Evolutionary conservation across 2,888 invertebrate genomes (phyloP), one percentile per base, ranked within the genome.

Genomic region (Callyntrura sp.): DNA sequence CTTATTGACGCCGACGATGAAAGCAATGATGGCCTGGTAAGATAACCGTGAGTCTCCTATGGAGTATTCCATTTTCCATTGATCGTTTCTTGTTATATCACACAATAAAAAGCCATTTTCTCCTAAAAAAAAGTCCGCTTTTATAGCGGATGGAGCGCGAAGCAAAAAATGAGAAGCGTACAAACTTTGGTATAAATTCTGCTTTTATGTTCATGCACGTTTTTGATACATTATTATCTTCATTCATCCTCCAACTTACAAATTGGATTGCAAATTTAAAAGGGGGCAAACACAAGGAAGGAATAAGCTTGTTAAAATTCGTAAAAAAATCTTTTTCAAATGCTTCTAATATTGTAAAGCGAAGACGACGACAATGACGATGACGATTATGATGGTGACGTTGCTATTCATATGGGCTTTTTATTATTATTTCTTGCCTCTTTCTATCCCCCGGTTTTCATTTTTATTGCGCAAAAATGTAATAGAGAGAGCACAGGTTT

Each of bases 401-500:
- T 23, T 62, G 65, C 23, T 62, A 82, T 62, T 82, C 62, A 82
- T 43, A 45, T 43, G 23, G 45, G 14, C 25, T 78, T 85, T 57
- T 62, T 60, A 76, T 85, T 86, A 76, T 76, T 76, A 76, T 48
- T 76, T 76, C 51, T 76, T 51, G 23, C 51, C 17, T 20, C 28
- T 25, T 45, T 25, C 62, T 25, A 23, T 62, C 57, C 12, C 17
- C 12, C 25, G 11, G 17, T 9, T 35, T 35, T n/a, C 20, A 8
- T 55, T 85, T 76, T 85, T 85, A 45, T 76, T 76, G 14, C 76
- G 14, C 20, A 48, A 73, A 45, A 43, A 48, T 20, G 70, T 45
- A 73, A 45, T 73, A 43, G 45, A 73, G 70, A 73, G 35, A 28
- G 51, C 76, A 76, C 73, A 85, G 57, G 79, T 65, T 78, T 79